A percentile compares a stretch with the other conserved stretches of the same genome.
These are phyloP conservation scores for Psittacula derbiana DNA, from an alignment of 2,797 vertebrate genomes.

Conservation along the genomic window DNA sequence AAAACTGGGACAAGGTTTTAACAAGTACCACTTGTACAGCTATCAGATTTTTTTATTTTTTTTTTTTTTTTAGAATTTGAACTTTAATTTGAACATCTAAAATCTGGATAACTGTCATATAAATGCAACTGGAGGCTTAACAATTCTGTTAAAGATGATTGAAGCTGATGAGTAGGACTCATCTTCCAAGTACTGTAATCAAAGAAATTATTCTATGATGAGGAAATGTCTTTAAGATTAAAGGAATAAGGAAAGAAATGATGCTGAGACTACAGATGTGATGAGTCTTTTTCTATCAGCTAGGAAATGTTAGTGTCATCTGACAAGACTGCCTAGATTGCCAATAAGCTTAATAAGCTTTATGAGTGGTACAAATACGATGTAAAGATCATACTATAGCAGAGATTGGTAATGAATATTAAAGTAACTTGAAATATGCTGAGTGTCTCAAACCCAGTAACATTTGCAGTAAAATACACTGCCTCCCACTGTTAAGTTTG, in stretches of 20 bases:
- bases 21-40: background rate
- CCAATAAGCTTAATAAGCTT: background rate
- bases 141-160: background rate
- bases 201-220: slow-evolving; percentile 37
- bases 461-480: background rate
- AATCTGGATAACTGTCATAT: background rate
- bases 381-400: background rate
- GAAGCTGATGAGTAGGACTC: slow-evolving; percentile 27
- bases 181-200: slow-evolving; percentile 45
- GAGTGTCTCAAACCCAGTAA: background rate
- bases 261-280: slow-evolving; percentile 22
- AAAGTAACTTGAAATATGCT: background rate
- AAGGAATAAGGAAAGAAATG: slow-evolving; percentile 8
- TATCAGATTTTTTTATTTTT: background rate
- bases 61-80: background rate
- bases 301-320: background rate
- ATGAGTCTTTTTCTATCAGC: background rate
- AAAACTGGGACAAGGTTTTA: background rate
- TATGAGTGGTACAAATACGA: background rate
- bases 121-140: background rate
- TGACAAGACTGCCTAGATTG: background rate
- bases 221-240: slow-evolving; percentile 11
- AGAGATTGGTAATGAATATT: background rate
- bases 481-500: background rate
- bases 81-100: slow-evolving; percentile 9